Base-by-base conservation (phyloP, 64 coral and sea anemone species). In the Pocillopora verrucosa region DNA sequence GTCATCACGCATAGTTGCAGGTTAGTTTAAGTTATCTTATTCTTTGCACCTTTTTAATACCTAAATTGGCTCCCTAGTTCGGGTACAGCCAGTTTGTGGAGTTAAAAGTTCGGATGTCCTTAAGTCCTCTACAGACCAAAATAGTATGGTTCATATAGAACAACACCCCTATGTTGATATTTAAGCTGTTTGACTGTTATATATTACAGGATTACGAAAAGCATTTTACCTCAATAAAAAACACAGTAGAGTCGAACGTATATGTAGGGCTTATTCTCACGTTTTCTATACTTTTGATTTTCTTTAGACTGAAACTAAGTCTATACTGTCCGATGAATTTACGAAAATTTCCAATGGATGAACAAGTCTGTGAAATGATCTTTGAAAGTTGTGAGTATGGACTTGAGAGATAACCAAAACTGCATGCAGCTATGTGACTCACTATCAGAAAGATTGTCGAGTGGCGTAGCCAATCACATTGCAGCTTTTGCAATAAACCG, bases 1-100 rank as follows among this genome's bases (percentile, higher is more conserved):
- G 20, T 25, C 10, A 63, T 92, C 10, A 36, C 58, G 25, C 86
- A 92, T 59, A 87, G 90, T 77, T 36, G 26, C 57, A 92, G 90
- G 90, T 79, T 24, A 20, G 11, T 77, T 59, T 51, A 30, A 26
- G 30, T 11, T 3, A 56, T 56, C 13, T 34, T 11, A 26, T 75
- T 75, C 15, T 75, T 75, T 34, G 13, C 11, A 36, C 13, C 11
- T 75, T 75, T 10, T 37, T 16, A 75, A 75, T 15, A 17, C 61
- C 16, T 17, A 63, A 17, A 63, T 63, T 63, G 3, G 16, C 16
- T 63, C 7, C 41, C 41, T 51, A 51, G 41, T 51, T 51, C 41
- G 41, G 41, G 41, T 51, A 51, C 7, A 3, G 30, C 30, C 30
- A 30, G 3, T 51, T 51, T 51, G 3, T 51, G 3, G 7, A 51